Percentiles rank a stretch among this genome's conserved stretches.
These are phyloP conservation scores for Tapirus indicus DNA, from an alignment of 2,797 vertebrate genomes.

Conservation along the genomic window DNA sequence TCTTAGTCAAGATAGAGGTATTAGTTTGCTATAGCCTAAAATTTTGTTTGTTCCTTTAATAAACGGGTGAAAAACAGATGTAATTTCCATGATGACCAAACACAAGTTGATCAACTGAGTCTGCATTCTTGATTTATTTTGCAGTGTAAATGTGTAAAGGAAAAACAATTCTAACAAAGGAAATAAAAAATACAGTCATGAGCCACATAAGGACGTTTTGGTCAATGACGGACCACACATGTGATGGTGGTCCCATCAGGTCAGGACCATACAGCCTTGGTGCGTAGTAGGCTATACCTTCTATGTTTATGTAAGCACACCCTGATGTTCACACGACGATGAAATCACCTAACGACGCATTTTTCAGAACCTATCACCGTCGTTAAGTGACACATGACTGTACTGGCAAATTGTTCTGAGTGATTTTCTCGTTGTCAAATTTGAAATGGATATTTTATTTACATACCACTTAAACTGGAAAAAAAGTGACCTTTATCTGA, in stretches of 20 bases:
- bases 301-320: too few relatives aligned
- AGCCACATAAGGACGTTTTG: too few relatives aligned
- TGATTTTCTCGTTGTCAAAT: slow-evolving; percentile 43
- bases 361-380: too few relatives aligned
- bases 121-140: slow-evolving; percentile 21
- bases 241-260: too few relatives aligned
- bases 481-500: neutral
- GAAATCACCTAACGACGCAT: too few relatives aligned
- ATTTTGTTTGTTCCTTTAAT: slow-evolving; percentile 57
- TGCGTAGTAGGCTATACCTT: too few relatives aligned
- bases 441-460: slow-evolving; percentile 25
- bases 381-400: too few relatives aligned
- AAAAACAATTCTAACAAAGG: slow-evolving; percentile 46
- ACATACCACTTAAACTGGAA: neutral
- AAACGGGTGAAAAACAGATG: slow-evolving; percentile 33
- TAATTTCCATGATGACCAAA: slow-evolving; percentile 16
- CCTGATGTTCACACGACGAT: too few relatives aligned
- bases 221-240: too few relatives aligned
- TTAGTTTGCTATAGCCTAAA: slow-evolving; percentile 27
- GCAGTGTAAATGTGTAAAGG: neutral
- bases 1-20: slow-evolving; percentile 35
- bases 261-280: too few relatives aligned
- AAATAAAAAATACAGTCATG: neutral
- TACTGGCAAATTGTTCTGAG: slow-evolving; percentile 25
- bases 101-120: neutral